Base-by-base conservation (phyloP, 64 coral and sea anemone genomes). In the Acropora tenuis region DNA sequence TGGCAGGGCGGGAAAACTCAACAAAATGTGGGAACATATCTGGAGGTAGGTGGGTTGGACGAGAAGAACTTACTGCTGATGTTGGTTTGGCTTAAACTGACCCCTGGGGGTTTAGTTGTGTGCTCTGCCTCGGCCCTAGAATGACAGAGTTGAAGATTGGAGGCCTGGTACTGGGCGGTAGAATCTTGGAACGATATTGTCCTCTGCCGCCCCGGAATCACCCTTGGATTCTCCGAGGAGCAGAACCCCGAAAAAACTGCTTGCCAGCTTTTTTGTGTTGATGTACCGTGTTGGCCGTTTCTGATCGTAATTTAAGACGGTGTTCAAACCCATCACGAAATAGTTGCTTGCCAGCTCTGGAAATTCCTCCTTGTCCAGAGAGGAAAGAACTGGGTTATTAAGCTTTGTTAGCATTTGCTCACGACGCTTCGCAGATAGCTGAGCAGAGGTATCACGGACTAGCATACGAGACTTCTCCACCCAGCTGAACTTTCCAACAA, bases 1-100 rank as follows among this genome's bases (percentile, higher is more conserved):
- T 0, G 76, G 88, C 41, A 89, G 74, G 88, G 65, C 48, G 15
- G 59, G 15, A 12, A 41, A 89, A 89, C 8, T n/a, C 59, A 88
- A 63, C 63, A 69, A 69, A 63, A n/a, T 93, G 81, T 73, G 16
- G 40, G 60, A 81, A 93, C 91, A 73, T 93, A 93, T 77, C 78
- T 88, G 88, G 30, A 7, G 88, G 88, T 13, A 78, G 60, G 44
- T 82, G 79, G 9, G 1, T 80, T 67, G 44, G n/a, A n/a, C 48
- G 76, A 48, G 15, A 41, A 11, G 2, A 20, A 61, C 0, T 4
- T 53, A 41, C n/a, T 90, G 79, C 41, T 80, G 78, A 17, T 80
- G 78, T 30, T 45, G 78, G 16, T 80, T 48, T 48, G 82, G 50
- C 52, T 68, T 0, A 41, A 40, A 87, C 8, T 12, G 46, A 6